Base-by-base conservation (phyloP, 2,888 invertebrate species). In the Deilephila elpenor region DNA sequence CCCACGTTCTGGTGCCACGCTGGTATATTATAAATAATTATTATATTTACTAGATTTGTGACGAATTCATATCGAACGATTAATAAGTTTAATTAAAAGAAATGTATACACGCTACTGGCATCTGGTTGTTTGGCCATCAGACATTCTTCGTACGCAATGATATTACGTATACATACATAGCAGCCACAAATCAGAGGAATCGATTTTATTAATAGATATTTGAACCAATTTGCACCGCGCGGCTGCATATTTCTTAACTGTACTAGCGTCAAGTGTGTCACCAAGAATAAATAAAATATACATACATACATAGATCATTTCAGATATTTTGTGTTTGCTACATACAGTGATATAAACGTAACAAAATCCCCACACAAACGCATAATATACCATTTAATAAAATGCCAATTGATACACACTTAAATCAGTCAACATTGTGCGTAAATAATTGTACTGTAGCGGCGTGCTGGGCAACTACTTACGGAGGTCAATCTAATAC, bases 351-450 rank as follows among this genome's bases (percentile, higher is more conserved):
- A 20, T n/a, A 44, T 20, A 64, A 64, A 37, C 37, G 44, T 44
- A 44, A 44, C 3, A 20, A 20, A 64, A 37, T 37, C 20, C 25
- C 11, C 44, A 20, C 11, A 14, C 5, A 37, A 11, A 34, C 37
- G 25, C 44, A 20, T 14, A 51, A 14, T 44, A 64, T 64, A 44
- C 25, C 25, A 14, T 25, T 5, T 67, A 67, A 67, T 51, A 25
- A 51, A 67, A 25, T 25, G 67, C 17, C 67, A 64, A 64, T 64
- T 64, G 64, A 64, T 51, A 67, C 25, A 51, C 51, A 51, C 51
- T 67, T 44, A 44, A 62, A 51, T 67, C 67, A 25, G 51, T 25
- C 17, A 67, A 29, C 51, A 67, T 51, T 67, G 67, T 17, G 25
- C 17, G 51, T 64, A n/a, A 29, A 51, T 67, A 67, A 67, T 67